These are phyloP conservation scores for Ardeotis arabs DNA, from an alignment of 2,113 vertebrate species.

Conservation along the genomic window DNA sequence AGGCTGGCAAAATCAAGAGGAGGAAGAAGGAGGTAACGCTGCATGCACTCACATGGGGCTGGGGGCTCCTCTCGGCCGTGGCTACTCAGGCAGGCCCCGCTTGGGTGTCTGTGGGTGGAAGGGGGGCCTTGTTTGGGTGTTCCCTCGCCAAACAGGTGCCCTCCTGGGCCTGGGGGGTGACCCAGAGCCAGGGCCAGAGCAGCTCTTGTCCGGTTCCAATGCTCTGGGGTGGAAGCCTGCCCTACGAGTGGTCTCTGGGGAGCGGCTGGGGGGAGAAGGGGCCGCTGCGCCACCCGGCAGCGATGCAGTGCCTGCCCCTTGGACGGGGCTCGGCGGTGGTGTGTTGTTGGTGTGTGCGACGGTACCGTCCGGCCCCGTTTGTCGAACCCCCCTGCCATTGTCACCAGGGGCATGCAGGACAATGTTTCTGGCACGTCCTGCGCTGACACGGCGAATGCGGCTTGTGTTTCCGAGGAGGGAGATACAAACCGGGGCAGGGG, in stretches of 20 bases:
- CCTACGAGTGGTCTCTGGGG: not conserved
- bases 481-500: not conserved
- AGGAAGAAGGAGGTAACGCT: constrained; percentile 88
- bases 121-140: fast-evolving
- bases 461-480: not conserved
- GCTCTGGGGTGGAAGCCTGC: not conserved
- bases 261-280: fast-evolving
- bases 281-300: fast-evolving
- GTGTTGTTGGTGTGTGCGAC: fast-evolving
- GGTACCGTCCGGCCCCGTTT: fast-evolving
- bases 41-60: fast-evolving
- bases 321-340: fast-evolving
- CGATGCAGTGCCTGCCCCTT: fast-evolving
- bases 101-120: not conserved
- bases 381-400: not conserved
- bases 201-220: not conserved
- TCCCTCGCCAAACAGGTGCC: not conserved
- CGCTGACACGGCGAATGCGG: fast-evolving
- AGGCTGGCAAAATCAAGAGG: constrained; percentile 82
- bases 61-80: not conserved
- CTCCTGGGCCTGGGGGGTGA: not conserved
- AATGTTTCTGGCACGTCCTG: not conserved
- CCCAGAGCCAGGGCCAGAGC: not conserved
- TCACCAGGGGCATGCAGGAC: not conserved
- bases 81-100: not conserved